phyloP scores from a whole-genome alignment of 2,888 invertebrate species.

The Drosophila affinis region DNA sequence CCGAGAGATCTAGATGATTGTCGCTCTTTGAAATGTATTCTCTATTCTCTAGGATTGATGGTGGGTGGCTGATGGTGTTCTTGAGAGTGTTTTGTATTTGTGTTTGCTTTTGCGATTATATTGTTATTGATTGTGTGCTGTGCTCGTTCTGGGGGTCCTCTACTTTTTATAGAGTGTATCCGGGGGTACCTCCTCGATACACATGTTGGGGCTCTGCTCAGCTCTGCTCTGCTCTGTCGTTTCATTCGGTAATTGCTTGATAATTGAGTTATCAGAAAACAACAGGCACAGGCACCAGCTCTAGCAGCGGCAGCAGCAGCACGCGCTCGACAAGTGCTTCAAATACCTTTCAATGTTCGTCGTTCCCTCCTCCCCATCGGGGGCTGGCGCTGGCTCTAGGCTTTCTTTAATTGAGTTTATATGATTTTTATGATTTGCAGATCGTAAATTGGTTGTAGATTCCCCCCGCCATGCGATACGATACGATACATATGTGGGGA shows the following conservation, averaged over 20 bases:
- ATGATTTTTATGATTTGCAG: conserved; percentile 1
- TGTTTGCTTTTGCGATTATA: conserved; percentile 54
- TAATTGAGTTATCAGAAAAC: conserved; percentile 74
- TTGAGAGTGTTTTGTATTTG: conserved; percentile 38
- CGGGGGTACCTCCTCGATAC: background rate
- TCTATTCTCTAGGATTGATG: background rate
- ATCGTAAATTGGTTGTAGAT: background rate
- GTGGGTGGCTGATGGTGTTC: conserved; percentile 5
- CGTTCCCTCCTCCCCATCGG: background rate
- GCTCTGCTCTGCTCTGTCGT: conserved; percentile 12
- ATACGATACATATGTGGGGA: background rate
- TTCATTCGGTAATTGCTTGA: conserved; percentile 69
- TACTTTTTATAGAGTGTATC: background rate
- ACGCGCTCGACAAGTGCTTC: conserved; percentile 62
- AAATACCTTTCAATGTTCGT: background rate
- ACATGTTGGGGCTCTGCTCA: conserved; percentile 11
- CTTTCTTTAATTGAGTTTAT: conserved; percentile 43
- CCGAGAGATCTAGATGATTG: background rate
- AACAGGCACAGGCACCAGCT: conserved; percentile 31
- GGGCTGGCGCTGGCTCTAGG: background rate
- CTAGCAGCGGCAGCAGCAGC: conserved; percentile 29
- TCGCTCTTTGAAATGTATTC: background rate
- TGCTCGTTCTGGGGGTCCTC: background rate
- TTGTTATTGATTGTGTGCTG: conserved; percentile 52
- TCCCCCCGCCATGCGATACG: background rate